Evolutionary conservation across 2,888 invertebrate genomes (phyloP), one percentile per base, ranked within the genome.

Genomic region (Drosophila anomelani): DNA sequence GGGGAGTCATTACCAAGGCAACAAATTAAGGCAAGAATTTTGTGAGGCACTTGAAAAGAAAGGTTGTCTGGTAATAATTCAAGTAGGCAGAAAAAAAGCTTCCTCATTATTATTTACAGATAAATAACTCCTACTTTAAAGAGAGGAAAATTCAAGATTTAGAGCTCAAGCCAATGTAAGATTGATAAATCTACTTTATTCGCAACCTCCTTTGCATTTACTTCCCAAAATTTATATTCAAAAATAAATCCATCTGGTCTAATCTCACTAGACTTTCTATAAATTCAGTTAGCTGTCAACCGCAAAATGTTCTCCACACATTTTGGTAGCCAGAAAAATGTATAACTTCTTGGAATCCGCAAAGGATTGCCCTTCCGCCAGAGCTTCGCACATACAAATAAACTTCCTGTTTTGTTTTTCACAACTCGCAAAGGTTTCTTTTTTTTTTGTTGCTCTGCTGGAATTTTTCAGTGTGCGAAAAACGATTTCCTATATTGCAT

Each of bases 401-500:
- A 82, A 89, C 88, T 85, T 86, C 82, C 88, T 80, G 88, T 78
- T 82, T 81, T 77, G 76, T 75, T 67, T 75, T 67, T 69, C 43
- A 62, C 32, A 46, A 26, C 46, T 39, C 8, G 17, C 51, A 55
- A 23, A 17, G 17, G 9, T 12, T 23, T 13, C 54, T 59, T 29
- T 17, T 34, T 23, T 32, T 12, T 4, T 34, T 46, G 32, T 20
- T 34, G 12, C 23, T 34, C 12, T 15, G 20, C 10, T 57, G 47
- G 17, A 44, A 59, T 56, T 68, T 58, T 58, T 63, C 80, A 83
- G 78, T 85, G 81, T 90, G 85, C 85, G 85, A 90, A 85, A 91
- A 91, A 91, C 90, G 91, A 91, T 91, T 91, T 91, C 92, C 91
- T 90, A 87, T 89, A 92, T 91, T 92, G 90, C 90, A 91, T 90